A percentile compares a stretch with the other conserved stretches of the same genome.
phyloP scores from a whole-genome alignment of 2,113 vertebrate genomes.

The Paraplagusia blochii region DNA sequence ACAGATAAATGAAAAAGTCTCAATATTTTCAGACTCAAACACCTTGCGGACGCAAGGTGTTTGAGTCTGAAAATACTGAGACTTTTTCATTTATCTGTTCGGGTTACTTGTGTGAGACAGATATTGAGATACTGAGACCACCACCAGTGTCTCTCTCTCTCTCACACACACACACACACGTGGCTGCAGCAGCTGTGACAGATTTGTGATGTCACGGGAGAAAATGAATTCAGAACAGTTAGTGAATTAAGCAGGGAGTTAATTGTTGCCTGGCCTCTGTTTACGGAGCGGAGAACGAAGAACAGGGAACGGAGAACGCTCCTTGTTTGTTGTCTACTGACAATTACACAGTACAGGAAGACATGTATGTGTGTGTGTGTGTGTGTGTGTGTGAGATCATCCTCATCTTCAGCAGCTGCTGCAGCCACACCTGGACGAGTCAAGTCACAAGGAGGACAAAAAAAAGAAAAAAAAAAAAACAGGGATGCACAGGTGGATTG shows the following conservation, averaged over 20 bases:
- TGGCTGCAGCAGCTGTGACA: constrained; percentile 73
- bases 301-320: constrained; percentile 71
- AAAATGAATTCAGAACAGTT: constrained; percentile 82
- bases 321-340: constrained; percentile 81
- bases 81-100: no score
- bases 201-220: constrained; percentile 77
- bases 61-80: no score
- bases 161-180: constrained; percentile 11
- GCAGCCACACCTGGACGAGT: constrained; percentile 76
- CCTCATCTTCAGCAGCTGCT: constrained; percentile 76
- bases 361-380: constrained; percentile 36
- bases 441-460: constrained; percentile 25
- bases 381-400: constrained; percentile 45
- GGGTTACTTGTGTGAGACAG: no score
- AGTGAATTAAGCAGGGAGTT: constrained; percentile 83
- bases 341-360: constrained; percentile 73
- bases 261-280: constrained; percentile 79
- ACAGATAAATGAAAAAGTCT: no score
- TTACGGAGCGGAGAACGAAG: constrained; percentile 77
- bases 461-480: neutral
- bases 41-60: no score
- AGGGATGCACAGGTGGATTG: constrained; percentile 21
- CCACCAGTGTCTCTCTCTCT: no score
- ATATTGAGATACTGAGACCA: no score
- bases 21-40: no score